Base-by-base conservation (phyloP, 2,888 invertebrate species). In the Agrenia bidenticulata region DNA sequence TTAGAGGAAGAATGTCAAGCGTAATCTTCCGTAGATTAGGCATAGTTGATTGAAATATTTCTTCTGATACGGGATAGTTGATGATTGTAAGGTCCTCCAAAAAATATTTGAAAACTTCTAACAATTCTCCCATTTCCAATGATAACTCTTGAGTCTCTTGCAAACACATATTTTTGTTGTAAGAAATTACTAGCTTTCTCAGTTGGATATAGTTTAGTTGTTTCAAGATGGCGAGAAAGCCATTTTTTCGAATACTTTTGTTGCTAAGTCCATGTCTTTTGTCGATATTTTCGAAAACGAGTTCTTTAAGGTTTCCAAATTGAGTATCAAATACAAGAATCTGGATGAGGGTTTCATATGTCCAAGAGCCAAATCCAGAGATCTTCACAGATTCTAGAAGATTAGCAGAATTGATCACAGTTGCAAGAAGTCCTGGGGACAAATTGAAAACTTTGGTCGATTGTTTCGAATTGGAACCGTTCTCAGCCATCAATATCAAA, bases 391-490 rank as follows among this genome's bases (percentile, higher is more conserved):
- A 17, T 45, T 45, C 45, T 15, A 45, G n/a, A 5, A 15, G 15
- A 5, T 45, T 17, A 17, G 45, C 15, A 11, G 19, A 5, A 45
- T 19, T 45, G n/a, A n/a, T 45, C 9, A 45, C 9, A 15, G 9
- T 45, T 45, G 45, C 45, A 5, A 45, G 45, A 45, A 45, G 19
- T 45, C 45, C 45, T 17, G 45, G 45, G 45, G 45, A 45, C 4
- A 45, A 15, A 45, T 5, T 11, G 4, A n/a, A 11, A 32, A 11
- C 5, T 32, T 45, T 45, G 45, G n/a, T 45, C 9, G 45, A 45
- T 11, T 5, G 15, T 4, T 15, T 17, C 9, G 19, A n/a, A 45
- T 19, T 45, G 45, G n/a, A 5, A 45, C n/a, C 5, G 45, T 15
- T 45, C 9, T n/a, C 15, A 45, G 45, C 15, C 19, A 9, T 45